Conservation (phyloP, 1,140 invertebrate genomes). For the Gerris buenoi region DNA sequence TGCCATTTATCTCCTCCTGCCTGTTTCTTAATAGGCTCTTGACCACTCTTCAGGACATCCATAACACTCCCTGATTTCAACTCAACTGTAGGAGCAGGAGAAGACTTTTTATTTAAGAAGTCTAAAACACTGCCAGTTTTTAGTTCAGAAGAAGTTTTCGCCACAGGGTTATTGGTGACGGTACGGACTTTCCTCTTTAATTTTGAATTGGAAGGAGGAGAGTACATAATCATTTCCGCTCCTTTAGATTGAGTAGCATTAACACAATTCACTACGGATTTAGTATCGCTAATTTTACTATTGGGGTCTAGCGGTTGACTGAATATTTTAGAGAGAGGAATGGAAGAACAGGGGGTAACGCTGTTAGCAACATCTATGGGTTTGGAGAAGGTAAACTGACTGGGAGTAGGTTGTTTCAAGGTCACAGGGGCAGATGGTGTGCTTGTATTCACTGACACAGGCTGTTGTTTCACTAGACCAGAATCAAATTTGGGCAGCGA, state of each 20-base stretch:
- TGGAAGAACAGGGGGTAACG: not conserved
- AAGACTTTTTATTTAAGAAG: not conserved
- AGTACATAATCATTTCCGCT: not conserved
- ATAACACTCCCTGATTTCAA: not conserved
- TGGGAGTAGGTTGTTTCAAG: too few species aligned
- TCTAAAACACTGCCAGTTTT: not conserved
- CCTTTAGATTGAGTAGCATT: not conserved
- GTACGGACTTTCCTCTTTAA: constrained; percentile 5
- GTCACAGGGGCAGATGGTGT: too few species aligned
- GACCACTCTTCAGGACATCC: not conserved
- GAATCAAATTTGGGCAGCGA: not conserved
- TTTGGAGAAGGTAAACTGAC: not conserved
- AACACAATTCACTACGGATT: not conserved
- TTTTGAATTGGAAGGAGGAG: not conserved
- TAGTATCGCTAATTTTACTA: not conserved
- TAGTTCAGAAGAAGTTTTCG: constrained; percentile 1
- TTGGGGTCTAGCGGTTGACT: not conserved
- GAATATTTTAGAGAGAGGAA: constrained; percentile 7
- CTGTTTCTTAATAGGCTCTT: constrained; percentile 32
- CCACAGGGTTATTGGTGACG: not conserved
- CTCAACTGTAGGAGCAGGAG: not conserved
- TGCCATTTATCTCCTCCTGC: constrained; percentile 37
- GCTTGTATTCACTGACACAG: too few species aligned
- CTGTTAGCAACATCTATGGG: not conserved
- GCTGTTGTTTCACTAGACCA: not conserved